Conservation (phyloP, 1,140 invertebrate genomes). For the Drosophila kohkoa region DNA sequence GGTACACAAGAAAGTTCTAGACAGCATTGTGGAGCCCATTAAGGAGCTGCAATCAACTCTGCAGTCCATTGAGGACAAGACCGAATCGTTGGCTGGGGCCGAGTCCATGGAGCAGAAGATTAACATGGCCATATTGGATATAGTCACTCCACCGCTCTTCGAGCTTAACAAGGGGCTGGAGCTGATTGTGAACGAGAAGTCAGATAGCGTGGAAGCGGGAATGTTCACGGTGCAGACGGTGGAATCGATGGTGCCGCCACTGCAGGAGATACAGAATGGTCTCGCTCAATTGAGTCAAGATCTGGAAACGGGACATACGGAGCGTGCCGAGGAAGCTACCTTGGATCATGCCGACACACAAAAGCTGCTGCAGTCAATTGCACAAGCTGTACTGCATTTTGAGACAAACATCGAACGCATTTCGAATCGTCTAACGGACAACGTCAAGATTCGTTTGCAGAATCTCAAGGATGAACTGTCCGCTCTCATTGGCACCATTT, state of each 20-base stretch:
- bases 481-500: constrained; percentile 69
- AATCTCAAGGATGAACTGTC: constrained; percentile 78
- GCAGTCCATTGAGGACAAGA: constrained; percentile 84
- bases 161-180: constrained; percentile 85
- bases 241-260: constrained; percentile 85
- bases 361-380: constrained; percentile 78
- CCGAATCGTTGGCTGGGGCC: constrained; percentile 80
- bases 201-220: constrained; percentile 69
- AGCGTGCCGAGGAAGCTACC: constrained; percentile 45
- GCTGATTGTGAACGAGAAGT: constrained; percentile 74
- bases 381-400: constrained; percentile 81
- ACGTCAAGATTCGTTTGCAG: constrained; percentile 61
- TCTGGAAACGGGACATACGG: constrained; percentile 68
- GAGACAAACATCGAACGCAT: constrained; percentile 79
- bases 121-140: constrained; percentile 85
- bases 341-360: constrained; percentile 76
- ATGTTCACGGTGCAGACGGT: constrained; percentile 84
- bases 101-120: constrained; percentile 86
- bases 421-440: constrained; percentile 53
- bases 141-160: constrained; percentile 85
- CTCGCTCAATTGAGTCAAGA: constrained; percentile 83
- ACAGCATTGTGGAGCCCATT: constrained; percentile 85
- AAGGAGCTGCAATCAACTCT: constrained; percentile 84
- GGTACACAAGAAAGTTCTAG: constrained; percentile 84
- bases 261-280: constrained; percentile 86